Conservation (phyloP, 35 echinoderm and acorn worm genomes). For the Heliocidaris tuberculata region DNA sequence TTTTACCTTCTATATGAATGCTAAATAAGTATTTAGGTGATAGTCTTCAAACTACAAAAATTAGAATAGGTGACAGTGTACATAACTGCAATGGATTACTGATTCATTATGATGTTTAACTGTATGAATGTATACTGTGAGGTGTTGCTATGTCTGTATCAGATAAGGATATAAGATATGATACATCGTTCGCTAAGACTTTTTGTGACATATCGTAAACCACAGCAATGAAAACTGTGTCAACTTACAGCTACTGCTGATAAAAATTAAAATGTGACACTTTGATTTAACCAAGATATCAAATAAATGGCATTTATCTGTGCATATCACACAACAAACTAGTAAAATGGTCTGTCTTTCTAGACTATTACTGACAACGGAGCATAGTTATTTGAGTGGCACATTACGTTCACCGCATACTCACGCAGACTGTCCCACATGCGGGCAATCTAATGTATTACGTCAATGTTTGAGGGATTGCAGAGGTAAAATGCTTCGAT, state of each 20-base stretch:
- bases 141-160: no score
- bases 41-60: neutral
- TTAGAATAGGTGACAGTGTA: no score
- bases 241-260: no score
- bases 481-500: neutral
- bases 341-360: neutral
- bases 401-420: neutral
- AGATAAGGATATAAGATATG: no score
- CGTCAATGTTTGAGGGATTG: neutral
- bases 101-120: no score
- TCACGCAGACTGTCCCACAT: neutral
- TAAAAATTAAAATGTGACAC: neutral
- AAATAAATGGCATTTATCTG: neutral
- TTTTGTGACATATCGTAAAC: no score
- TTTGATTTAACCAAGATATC: neutral
- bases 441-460: constrained; percentile 10
- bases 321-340: neutral
- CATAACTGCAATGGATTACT: no score
- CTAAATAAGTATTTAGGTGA: neutral
- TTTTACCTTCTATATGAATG: no score
- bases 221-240: no score
- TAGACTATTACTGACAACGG: neutral
- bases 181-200: no score
- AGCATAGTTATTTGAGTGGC: constrained; percentile 9
- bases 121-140: no score